Base-by-base conservation (phyloP, 2,113 vertebrate genomes). In the Hiodon tergisus region DNA sequence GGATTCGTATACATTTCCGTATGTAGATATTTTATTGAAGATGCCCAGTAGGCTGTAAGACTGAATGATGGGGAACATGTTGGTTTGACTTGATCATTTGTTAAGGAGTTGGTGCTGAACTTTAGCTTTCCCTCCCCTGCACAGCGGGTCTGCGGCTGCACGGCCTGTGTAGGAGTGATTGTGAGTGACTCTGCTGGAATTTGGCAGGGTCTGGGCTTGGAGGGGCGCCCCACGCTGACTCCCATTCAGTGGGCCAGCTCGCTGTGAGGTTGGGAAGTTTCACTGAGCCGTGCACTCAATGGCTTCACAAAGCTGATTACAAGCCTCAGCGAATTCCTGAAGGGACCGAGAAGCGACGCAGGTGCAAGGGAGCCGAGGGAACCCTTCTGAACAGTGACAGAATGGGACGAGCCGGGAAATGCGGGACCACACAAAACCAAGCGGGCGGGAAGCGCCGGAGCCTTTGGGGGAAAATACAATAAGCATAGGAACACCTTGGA, bases 261-360 rank as follows among this genome's bases (percentile, higher is more conserved):
- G 91, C 92, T 94, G 92, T 94, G 93, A 94, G 94, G 95, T 94
- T 95, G 94, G 94, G 91, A 95, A 95, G 94, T 96, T 96, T 90
- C 94, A 94, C 91, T 96, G 94, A 94, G 94, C 94, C 94, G 91
- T 92, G 94, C 93, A 91, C 94, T 98, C 95, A 95, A 94, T 94
- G 93, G 92, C 94, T 91, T 93, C 93, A 96, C 96, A 99, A 98
- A 97, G 94, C 95, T 96, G 95, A 98, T 99, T 99, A 98, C 96
- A 98, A 96, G 95, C 95, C 94, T 93, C 94, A 96, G 95, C 93
- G 95, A 94, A 94, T 96, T 97, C 94, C 94, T 96, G 95, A 95
- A 96, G 95, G 94, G 93, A 92, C 94, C 92, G 91, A 92, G 93
- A 93, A 90, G 94, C 92, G 88, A 91, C 90, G 95, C 96, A 98